These are phyloP conservation scores for Palythoa caribaeorum DNA, from an alignment of 92 coral and sea anemone species.

Conservation along the genomic window DNA sequence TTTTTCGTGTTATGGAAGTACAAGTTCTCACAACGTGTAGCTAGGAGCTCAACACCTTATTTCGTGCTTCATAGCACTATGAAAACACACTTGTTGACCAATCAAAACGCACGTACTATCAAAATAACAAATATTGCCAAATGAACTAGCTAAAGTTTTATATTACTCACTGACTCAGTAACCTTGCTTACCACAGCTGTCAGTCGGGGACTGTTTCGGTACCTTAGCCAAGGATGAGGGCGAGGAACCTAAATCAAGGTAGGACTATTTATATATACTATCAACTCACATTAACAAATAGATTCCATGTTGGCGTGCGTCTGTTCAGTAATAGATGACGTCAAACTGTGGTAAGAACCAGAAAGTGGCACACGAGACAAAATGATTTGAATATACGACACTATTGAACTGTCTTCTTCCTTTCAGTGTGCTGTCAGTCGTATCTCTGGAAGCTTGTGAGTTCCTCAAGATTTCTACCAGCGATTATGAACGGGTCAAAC, in stretches of 20 bases:
- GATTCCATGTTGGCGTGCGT: too few relatives aligned
- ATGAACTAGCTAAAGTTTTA: too few relatives aligned
- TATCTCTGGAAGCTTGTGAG: conserved; percentile 94
- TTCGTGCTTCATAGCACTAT: too few relatives aligned
- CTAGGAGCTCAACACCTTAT: too few relatives aligned
- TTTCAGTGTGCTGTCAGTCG: conserved; percentile 82
- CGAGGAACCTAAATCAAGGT: conserved; percentile 79
- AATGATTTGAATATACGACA: not conserved
- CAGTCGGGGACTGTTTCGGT: conserved; percentile 88
- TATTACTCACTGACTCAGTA: not conserved
- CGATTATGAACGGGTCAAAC: conserved; percentile 72
- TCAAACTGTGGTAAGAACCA: too few relatives aligned
- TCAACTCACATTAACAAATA: too few relatives aligned
- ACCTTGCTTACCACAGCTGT: conserved; percentile 49
- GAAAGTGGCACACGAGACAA: too few relatives aligned
- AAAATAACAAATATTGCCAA: not conserved
- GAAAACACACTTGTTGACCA: too few relatives aligned
- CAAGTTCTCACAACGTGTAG: too few relatives aligned
- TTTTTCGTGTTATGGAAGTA: too few relatives aligned
- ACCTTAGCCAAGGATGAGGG: conserved; percentile 74
- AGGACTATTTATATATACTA: not conserved
- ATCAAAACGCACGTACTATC: too few relatives aligned
- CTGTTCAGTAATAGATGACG: too few relatives aligned
- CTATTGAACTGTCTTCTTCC: not conserved
- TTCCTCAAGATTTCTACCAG: conserved; percentile 92